A percentile compares a stretch with the other conserved stretches of the same genome.
Evolutionary conservation across 2,113 vertebrate species (phyloP).

Genomic region (Silurus asotus): DNA sequence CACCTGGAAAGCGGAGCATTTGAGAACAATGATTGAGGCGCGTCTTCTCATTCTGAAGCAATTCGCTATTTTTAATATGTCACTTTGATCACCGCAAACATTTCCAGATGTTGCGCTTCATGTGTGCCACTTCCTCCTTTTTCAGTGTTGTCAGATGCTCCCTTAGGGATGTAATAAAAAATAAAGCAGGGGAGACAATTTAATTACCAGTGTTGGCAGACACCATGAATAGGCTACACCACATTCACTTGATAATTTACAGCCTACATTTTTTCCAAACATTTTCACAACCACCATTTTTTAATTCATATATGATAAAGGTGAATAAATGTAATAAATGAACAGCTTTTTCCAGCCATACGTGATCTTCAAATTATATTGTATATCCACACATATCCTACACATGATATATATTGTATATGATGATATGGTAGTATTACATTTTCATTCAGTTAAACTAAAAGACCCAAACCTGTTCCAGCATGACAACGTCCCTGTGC

Average conservation of each 20-base stretch:
- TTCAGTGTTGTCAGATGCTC: constrained; percentile 37
- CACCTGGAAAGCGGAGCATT: constrained; percentile 43
- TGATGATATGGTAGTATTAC: too few species aligned
- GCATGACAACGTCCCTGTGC: too few species aligned
- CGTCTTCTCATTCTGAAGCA: constrained; percentile 30
- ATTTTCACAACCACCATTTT: neutral
- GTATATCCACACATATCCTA: too few species aligned
- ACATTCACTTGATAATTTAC: constrained; percentile 6
- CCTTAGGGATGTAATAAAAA: constrained; percentile 57
- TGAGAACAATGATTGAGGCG: constrained; percentile 12
- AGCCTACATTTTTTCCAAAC: neutral
- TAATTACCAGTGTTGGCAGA: constrained; percentile 20
- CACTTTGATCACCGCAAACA: constrained; percentile 48
- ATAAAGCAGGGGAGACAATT: constrained; percentile 28
- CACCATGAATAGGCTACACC: neutral
- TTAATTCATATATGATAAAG: neutral
- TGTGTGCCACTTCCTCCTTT: constrained; percentile 38
- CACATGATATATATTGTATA: too few species aligned
- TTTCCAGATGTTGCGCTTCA: constrained; percentile 46
- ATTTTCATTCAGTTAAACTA: too few species aligned
- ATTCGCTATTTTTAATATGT: constrained; percentile 48
- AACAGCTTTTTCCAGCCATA: too few species aligned
- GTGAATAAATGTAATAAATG: too few species aligned
- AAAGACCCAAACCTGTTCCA: too few species aligned
- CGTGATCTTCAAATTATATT: too few species aligned